Conservation (phyloP, 2,113 vertebrate species). For the Hipposideros armiger region DNA sequence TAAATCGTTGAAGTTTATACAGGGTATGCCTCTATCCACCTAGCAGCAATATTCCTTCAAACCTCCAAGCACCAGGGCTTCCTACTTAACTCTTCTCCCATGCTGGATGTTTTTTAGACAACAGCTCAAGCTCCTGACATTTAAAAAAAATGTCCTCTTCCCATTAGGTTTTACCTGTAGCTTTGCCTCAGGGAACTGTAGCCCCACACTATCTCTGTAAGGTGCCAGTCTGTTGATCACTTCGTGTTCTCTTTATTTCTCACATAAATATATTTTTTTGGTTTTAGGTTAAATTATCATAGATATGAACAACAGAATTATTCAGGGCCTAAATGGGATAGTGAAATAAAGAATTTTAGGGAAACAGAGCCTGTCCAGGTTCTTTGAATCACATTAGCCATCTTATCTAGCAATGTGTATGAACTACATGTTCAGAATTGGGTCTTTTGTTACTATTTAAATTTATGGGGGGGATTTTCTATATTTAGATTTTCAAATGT, state of each 20-base stretch:
- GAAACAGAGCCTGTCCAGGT: neutral
- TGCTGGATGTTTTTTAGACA: neutral
- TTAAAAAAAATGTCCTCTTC: neutral
- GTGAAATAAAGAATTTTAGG: neutral
- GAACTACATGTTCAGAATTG: neutral
- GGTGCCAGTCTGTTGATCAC: neutral
- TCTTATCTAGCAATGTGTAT: neutral
- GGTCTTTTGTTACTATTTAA: slow-evolving; percentile 12
- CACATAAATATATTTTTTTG: neutral
- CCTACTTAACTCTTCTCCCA: neutral
- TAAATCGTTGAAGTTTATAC: neutral
- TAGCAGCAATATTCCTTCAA: neutral
- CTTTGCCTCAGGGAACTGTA: neutral
- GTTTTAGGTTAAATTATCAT: neutral
- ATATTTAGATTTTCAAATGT: neutral
- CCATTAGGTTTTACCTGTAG: neutral
- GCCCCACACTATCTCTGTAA: neutral
- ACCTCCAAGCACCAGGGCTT: neutral
- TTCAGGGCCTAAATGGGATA: neutral
- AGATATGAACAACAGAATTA: neutral
- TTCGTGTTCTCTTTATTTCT: neutral
- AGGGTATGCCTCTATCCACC: neutral
- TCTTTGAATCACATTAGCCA: too few species aligned
- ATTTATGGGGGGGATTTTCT: neutral
- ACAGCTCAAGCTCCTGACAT: neutral